Conservation (phyloP, 2,113 vertebrate genomes). For the Toxotes jaculatrix region DNA sequence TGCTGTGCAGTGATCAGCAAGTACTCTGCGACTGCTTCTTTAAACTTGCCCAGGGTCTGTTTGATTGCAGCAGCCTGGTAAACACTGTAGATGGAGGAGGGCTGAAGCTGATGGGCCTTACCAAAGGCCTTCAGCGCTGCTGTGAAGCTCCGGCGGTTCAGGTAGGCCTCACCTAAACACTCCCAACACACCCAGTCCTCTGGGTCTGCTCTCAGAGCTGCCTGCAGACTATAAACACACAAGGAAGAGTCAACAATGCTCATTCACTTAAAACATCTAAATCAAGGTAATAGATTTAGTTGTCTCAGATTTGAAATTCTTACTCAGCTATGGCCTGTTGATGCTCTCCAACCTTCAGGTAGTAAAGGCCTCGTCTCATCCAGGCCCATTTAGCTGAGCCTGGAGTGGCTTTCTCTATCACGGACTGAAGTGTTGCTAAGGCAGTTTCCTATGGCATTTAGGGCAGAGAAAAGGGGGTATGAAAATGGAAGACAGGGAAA, state of each 20-base stretch:
- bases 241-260: not conserved
- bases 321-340: constrained; percentile 93
- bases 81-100: constrained; percentile 91
- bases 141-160: constrained; percentile 92
- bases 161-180: constrained; percentile 94
- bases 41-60: constrained; percentile 93
- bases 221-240: constrained; percentile 89
- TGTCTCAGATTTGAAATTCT: constrained; percentile 53
- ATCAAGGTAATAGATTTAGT: not conserved
- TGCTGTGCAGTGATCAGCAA: constrained; percentile 87
- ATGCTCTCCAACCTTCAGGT: constrained; percentile 90
- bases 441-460: constrained; percentile 87
- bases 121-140: constrained; percentile 94
- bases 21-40: constrained; percentile 90
- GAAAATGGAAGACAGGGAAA: not conserved
- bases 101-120: constrained; percentile 92
- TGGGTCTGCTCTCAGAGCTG: constrained; percentile 94
- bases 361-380: constrained; percentile 93
- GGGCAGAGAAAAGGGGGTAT: not conserved
- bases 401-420: constrained; percentile 88
- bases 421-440: constrained; percentile 88
- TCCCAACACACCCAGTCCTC: constrained; percentile 97
- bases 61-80: constrained; percentile 94
- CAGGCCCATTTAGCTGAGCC: constrained; percentile 97
- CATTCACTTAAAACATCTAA: not conserved